Evolutionary conservation across 1,140 invertebrate species (phyloP).

Genomic region (Pseudomyrmex flavicornis): DNA sequence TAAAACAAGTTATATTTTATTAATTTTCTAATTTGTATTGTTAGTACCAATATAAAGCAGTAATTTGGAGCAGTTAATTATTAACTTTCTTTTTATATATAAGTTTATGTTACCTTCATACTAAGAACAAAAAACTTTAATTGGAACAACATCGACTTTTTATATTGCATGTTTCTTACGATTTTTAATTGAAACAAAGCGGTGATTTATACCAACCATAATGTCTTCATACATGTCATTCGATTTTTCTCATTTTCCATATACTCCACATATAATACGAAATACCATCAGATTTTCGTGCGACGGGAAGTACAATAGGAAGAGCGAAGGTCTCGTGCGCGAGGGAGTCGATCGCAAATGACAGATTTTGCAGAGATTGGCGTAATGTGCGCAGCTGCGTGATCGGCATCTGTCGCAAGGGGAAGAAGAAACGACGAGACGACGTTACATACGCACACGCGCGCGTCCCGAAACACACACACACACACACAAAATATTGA

Average conservation of each 20-base stretch:
- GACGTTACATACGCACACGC: too few species aligned
- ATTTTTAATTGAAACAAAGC: too few species aligned
- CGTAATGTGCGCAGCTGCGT: conserved; percentile 42
- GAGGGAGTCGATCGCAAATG: not conserved
- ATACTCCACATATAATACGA: not conserved
- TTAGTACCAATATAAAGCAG: too few species aligned
- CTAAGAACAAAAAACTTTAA: not conserved
- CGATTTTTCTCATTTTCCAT: too few species aligned
- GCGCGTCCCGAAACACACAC: too few species aligned
- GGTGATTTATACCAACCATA: too few species aligned
- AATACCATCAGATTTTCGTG: not conserved
- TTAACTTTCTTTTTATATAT: too few species aligned
- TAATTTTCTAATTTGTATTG: too few species aligned
- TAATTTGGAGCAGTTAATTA: not conserved
- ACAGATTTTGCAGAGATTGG: conserved; percentile 28
- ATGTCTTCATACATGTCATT: too few species aligned
- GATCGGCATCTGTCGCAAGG: conserved; percentile 41
- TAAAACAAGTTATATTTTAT: too few species aligned
- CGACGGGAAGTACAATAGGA: not conserved
- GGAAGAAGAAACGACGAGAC: not conserved
- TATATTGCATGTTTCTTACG: too few species aligned
- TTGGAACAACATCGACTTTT: not conserved
- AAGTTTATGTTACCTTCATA: too few species aligned
- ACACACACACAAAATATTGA: conserved; percentile 10
- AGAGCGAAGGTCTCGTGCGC: not conserved